phyloP scores from a whole-genome alignment of 2,797 vertebrate genomes.

The Enteromius argenteus region DNA sequence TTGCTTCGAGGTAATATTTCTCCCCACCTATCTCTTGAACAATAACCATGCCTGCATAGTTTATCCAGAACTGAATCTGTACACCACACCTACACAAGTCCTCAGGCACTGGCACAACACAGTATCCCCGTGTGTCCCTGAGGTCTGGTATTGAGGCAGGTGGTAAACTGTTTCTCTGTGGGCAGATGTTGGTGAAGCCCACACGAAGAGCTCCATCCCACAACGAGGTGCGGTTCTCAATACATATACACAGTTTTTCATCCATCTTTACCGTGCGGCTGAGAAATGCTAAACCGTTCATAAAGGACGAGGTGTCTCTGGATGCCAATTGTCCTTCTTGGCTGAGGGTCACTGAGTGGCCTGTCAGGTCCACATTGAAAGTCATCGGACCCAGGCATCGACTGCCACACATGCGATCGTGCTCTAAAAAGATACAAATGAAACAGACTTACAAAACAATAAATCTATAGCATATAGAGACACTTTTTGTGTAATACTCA shows the following conservation, averaged over 20 bases:
- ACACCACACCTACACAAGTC: conserved; percentile 39
- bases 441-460: not conserved
- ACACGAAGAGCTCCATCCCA: conserved; percentile 70
- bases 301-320: conserved; percentile 58
- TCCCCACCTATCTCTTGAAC: conserved; percentile 35
- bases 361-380: conserved; percentile 67
- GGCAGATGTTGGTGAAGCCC: conserved; percentile 73
- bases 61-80: conserved; percentile 73
- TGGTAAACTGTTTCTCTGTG: conserved; percentile 43
- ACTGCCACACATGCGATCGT: conserved; percentile 45
- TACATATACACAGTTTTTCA: conserved; percentile 68
- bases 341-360: conserved; percentile 61
- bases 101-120: conserved; percentile 66
- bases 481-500: conserved; percentile 12
- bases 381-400: conserved; percentile 63
- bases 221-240: conserved; percentile 53
- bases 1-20: conserved; percentile 58
- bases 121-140: conserved; percentile 57
- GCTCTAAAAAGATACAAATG: conserved; percentile 11
- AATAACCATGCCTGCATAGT: conserved; percentile 51
- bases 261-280: conserved; percentile 63
- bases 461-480: not conserved
- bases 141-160: conserved; percentile 65
- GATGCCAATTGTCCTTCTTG: conserved; percentile 26
- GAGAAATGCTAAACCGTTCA: conserved; percentile 70